Percentiles rank a stretch among this genome's conserved stretches.
Evolutionary conservation across 2,113 vertebrate species (phyloP).

Genomic region (Alethe diademata): DNA sequence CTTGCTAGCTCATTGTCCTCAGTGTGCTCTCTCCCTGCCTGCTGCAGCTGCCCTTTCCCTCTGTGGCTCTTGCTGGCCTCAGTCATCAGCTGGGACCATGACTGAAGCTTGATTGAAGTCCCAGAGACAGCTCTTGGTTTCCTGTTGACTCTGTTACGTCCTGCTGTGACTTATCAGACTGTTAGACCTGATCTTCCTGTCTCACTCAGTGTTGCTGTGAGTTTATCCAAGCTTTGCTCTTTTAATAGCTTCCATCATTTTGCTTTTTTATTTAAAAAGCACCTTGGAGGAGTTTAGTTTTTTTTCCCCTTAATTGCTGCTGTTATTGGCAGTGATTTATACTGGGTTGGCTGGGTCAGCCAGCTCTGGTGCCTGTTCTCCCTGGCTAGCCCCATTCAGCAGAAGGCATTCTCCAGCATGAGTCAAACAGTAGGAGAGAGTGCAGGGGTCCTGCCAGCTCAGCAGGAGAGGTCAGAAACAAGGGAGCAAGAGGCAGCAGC

Average conservation of each 20-base stretch:
- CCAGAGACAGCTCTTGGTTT: neutral
- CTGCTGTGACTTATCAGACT: neutral
- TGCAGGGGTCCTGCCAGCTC: neutral
- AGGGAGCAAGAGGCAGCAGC: neutral
- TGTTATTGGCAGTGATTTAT: neutral
- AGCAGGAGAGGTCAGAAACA: neutral
- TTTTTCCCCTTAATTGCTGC: neutral
- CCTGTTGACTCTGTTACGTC: neutral
- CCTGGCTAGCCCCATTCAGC: neutral
- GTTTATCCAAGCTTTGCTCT: neutral
- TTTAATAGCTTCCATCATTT: neutral
- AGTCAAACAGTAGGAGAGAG: neutral
- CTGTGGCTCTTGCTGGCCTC: neutral
- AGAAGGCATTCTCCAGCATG: neutral
- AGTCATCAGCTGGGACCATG: neutral
- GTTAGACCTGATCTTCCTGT: slow-evolving; percentile 12
- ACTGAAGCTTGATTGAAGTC: neutral
- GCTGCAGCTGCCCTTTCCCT: neutral
- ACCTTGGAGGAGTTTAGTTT: neutral
- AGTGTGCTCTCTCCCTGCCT: neutral
- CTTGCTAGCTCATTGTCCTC: neutral
- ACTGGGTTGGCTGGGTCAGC: neutral
- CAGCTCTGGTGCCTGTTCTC: neutral
- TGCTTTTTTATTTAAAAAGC: neutral
- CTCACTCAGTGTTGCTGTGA: neutral